Conservation (phyloP, 2,888 invertebrate genomes). For the Melanargia galathea region DNA sequence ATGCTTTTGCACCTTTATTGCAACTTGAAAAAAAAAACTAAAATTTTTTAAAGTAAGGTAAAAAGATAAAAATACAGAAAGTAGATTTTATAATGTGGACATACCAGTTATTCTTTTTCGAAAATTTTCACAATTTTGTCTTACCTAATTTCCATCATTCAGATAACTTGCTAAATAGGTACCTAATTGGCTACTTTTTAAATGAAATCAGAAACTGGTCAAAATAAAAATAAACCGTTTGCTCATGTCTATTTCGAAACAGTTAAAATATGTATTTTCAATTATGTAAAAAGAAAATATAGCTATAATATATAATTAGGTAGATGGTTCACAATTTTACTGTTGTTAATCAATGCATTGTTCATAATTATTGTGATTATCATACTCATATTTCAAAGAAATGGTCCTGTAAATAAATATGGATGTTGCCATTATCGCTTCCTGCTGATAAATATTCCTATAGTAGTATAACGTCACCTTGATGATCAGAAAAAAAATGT, state of each 20-base stretch:
- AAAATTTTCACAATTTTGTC: background rate
- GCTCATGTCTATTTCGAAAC: background rate
- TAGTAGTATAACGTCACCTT: too few species aligned
- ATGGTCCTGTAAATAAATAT: slow-evolving; percentile 5
- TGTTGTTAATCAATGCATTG: background rate
- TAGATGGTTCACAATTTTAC: too few species aligned
- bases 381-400: slow-evolving; percentile 8
- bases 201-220: background rate
- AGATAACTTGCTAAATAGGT: background rate
- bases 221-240: background rate
- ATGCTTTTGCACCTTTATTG: too few species aligned
- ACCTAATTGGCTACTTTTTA: background rate
- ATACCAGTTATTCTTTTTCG: slow-evolving; percentile 9
- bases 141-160: slow-evolving; percentile 2
- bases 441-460: background rate
- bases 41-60: background rate
- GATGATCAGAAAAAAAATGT: too few species aligned
- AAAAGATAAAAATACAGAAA: background rate
- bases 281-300: too few species aligned
- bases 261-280: background rate
- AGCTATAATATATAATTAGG: background rate
- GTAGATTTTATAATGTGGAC: background rate
- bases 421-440: slow-evolving; percentile 14
- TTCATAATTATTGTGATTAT: background rate
- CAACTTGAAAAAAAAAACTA: too few species aligned